Base-by-base conservation (phyloP, 2,113 vertebrate genomes). In the Balaeniceps rex region DNA sequence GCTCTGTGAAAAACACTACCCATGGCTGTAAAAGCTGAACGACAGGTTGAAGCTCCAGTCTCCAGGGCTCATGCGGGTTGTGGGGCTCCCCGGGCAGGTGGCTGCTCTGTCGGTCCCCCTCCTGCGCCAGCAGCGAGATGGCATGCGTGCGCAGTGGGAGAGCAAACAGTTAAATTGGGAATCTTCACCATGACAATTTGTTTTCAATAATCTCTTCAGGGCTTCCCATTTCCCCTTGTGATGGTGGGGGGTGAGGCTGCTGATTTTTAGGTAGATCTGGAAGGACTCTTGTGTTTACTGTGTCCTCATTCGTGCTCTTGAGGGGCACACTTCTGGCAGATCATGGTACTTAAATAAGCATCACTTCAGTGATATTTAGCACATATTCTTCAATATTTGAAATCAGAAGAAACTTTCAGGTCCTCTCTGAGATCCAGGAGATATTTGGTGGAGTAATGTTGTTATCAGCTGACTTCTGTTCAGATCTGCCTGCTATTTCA, bases 61-160 rank as follows among this genome's bases (percentile, higher is more conserved):
- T 31, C 42, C 57, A 47, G 19, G 31, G 36, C 60, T 42, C 0
- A 0, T 21, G 36, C 0, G 0, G 51, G 44, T 2, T 61, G 33
- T 22, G 44, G 22, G 24, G 6, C 19, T 69, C 23, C n/a, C 17
- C 3, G n/a, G 42, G 16, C 3, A 1, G 42, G 57, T 1, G 4
- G 44, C 52, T 65, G 58, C 60, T 60, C 58, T n/a, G 10, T 17
- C 10, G 6, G 12, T 12, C 12, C 26, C 36, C 34, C 60, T 19
- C 28, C 57, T 16, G 34, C 14, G 10, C 57, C 57, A 47, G 51
- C 46, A n/a, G 17, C 34, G 38, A 11, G 14, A 29, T 2, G 1
- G 29, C 12, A 14, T 1, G 0, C 11, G 29, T 36, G 25, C 16
- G 17, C 0, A 3, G 17, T 1, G 3, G 42, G 28, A 57, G 10